Conservation (phyloP, 2,797 vertebrate genomes). For the Arnoldichthys spilopterus region DNA sequence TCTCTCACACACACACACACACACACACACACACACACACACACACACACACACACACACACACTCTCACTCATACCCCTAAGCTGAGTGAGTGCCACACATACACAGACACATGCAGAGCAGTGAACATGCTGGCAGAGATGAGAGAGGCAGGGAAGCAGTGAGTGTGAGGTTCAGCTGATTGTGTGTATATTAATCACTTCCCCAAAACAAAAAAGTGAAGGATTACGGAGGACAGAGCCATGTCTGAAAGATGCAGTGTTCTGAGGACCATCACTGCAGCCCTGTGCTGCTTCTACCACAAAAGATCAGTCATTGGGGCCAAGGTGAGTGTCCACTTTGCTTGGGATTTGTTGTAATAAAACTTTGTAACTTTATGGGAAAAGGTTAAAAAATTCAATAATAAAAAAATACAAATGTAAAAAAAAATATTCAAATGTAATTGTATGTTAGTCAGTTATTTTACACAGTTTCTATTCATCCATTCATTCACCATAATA, state of each 20-base stretch:
- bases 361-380: background rate
- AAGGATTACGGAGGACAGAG: slow-evolving; percentile 41
- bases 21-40: too few species aligned
- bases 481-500: background rate
- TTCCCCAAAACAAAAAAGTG: slow-evolving; percentile 1
- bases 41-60: slow-evolving; percentile 35
- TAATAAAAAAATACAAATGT: too few species aligned
- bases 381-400: background rate
- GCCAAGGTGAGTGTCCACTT: slow-evolving; percentile 88
- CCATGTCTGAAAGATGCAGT: slow-evolving; percentile 89
- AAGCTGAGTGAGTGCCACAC: slow-evolving; percentile 23
- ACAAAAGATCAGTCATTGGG: slow-evolving; percentile 86
- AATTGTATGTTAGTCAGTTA: background rate
- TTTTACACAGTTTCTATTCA: background rate
- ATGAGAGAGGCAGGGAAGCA: slow-evolving; percentile 17
- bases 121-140: slow-evolving; percentile 26
- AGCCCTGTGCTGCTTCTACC: slow-evolving; percentile 94
- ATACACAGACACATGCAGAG: slow-evolving; percentile 45
- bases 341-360: background rate
- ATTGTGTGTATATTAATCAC: slow-evolving; percentile 19
- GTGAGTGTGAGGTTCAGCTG: slow-evolving; percentile 24
- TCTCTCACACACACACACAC: too few species aligned
- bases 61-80: slow-evolving; percentile 30
- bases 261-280: slow-evolving; percentile 84
- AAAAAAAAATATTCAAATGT: too few species aligned